Base-by-base conservation (phyloP, 1,140 invertebrate species). In the Wasmannia auropunctata region DNA sequence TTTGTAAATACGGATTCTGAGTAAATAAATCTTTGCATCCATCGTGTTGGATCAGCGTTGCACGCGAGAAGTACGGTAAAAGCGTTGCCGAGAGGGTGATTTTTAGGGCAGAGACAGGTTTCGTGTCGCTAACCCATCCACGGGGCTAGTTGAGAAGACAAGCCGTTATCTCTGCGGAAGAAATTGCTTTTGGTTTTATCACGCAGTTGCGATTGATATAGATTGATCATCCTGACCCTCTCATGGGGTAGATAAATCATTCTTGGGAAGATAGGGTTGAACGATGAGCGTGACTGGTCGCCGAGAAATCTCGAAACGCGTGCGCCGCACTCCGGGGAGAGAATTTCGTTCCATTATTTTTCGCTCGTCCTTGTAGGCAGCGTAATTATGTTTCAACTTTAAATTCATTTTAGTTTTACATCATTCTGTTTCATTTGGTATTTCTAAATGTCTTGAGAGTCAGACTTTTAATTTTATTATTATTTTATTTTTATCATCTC, bases 141-240 rank as follows among this genome's bases (percentile, higher is more conserved):
- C n/a, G 60, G 34, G 14, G 6, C 76, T 67, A 62, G 60, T 31
- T 79, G 28, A n/a, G 70, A 62, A 74, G 67, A 74, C 70, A 72
- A 88, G 79, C 70, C 54, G 86, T 88, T 88, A 88, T 88, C 79
- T 85, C 49, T 10, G 54, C 34, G 67, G 56, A 75, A 89, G 80
- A 87, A 89, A 90, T 90, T 89, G 89, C 80, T 87, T 84, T 65
- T 46, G 74, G 85, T 80, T 87, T 89, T 89, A 87, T 81, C 79
- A 34, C 51, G 80, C 49, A 79, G 60, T 79, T 62, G 37, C 81
- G 83, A 90, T 88, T 90, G 89, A 86, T 90, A 90, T 86, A 90
- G 86, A 90, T 90, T 86, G 88, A 90, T 91, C 87, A 84, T 77
- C 62, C 37, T 37, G 54, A 77, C 65, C 49, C 83, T 83, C 75